Base-by-base conservation (phyloP, 2,797 vertebrate genomes). In the Oophaga sylvatica region DNA sequence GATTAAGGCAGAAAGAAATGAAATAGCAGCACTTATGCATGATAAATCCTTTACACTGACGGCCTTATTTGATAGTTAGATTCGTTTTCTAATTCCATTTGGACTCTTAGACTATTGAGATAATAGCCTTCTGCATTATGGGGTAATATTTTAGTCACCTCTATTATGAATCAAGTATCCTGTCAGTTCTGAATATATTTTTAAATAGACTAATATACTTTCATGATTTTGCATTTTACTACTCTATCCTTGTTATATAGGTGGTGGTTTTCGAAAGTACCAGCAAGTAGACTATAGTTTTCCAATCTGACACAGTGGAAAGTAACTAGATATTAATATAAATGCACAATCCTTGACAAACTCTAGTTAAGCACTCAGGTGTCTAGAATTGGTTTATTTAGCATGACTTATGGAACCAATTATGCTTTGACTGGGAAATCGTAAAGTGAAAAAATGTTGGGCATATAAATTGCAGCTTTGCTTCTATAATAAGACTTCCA, bases 121-220 rank as follows among this genome's bases (percentile, higher is more conserved):
- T 88, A 88, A 88, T 81, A 88, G 78, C 70, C 81, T 88, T 88
- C 87, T 85, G 70, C n/a, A 88, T 88, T 85, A 76, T 88, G 65
- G 71, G 76, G 83, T 48, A 81, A 88, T 88, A 85, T 80, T 88
- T 88, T 84, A 63, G 82, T 80, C 76, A 84, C 82, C 76, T 84
- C 65, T 73, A 20, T 80, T 80, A 85, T 85, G 62, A 88, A 85
- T 88, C 83, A 77, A 81, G 77, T 60, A 78, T 67, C 35, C 62
- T 78, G 83, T 77, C 87, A 85, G 57, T 10, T 26, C 76, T 48
- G 41, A 80, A 80, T 85, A 87, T 88, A 75, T 84, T 88, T 84
- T 88, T 81, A 80, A 83, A 71, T 15, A 79, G 81, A 71, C 31
- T 53, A 78, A 83, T 84, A 80, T 84, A 88, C 84, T 88, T 88